These are phyloP conservation scores for Heterodera carotae DNA, from an alignment of 1,140 invertebrate species.

Conservation along the genomic window DNA sequence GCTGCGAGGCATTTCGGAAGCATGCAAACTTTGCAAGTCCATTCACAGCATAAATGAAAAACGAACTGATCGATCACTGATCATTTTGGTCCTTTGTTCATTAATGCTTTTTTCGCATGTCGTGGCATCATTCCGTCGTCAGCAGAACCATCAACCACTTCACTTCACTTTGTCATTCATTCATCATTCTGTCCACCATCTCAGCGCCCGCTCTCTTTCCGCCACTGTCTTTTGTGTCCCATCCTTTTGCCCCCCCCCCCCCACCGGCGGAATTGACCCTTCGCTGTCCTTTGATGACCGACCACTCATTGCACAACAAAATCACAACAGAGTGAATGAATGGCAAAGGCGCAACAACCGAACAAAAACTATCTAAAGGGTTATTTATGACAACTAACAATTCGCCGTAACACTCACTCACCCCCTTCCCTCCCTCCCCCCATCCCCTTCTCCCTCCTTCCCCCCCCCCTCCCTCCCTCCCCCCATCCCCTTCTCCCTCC, in stretches of 20 bases:
- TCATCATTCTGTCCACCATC: background rate
- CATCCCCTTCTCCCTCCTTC: background rate
- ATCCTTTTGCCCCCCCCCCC: background rate
- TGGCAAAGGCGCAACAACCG: background rate
- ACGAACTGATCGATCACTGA: background rate
- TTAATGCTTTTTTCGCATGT: background rate
- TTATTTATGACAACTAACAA: background rate
- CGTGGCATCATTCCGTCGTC: too few relatives aligned
- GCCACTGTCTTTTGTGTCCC: too few relatives aligned
- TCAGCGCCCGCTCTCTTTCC: background rate
- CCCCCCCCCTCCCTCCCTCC: background rate
- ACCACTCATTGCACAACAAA: background rate
- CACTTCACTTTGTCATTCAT: background rate
- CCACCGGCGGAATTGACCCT: background rate
- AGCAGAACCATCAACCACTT: background rate
- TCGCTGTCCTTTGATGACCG: background rate
- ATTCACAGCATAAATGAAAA: too few relatives aligned
- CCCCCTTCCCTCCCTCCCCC: too few relatives aligned
- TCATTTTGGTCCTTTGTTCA: background rate
- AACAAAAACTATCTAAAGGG: background rate
- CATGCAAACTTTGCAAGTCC: background rate
- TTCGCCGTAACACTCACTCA: too few relatives aligned
- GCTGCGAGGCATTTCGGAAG: background rate
- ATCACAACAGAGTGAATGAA: background rate
- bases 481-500: background rate